These are phyloP conservation scores for Microplitis deprimator DNA, from an alignment of 2,888 invertebrate genomes.

Conservation along the genomic window DNA sequence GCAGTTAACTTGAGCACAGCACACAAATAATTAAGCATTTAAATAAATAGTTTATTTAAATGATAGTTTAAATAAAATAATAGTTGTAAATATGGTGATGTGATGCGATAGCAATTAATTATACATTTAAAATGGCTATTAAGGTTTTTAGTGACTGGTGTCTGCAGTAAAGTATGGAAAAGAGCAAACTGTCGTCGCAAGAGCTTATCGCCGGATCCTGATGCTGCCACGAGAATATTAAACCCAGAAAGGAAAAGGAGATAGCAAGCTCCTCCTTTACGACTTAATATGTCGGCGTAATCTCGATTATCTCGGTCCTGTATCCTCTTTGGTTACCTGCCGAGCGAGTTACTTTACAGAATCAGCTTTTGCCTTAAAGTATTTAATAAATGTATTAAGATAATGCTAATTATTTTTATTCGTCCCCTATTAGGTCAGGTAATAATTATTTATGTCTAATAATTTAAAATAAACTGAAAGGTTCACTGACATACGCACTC, in stretches of 20 bases:
- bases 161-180: no score
- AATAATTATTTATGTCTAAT: no score
- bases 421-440: neutral
- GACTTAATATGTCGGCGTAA: slow-evolving; percentile 40
- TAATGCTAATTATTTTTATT: neutral
- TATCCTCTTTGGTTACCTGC: slow-evolving; percentile 12
- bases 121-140: neutral
- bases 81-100: neutral
- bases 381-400: neutral
- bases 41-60: neutral
- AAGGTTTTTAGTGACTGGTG: neutral
- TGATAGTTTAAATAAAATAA: neutral
- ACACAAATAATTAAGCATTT: neutral
- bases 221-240: slow-evolving; percentile 6
- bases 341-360: neutral
- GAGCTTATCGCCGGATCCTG: neutral
- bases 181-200: neutral
- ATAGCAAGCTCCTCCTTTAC: slow-evolving; percentile 34
- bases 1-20: neutral
- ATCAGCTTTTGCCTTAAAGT: neutral
- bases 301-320: slow-evolving; percentile 35
- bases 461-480: no score
- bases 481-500: no score
- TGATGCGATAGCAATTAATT: neutral
- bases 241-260: slow-evolving; percentile 6